A percentile compares a stretch with the other conserved stretches of the same genome.
Conservation (phyloP, 2,888 invertebrate species). For the Pardosa pseudoannulata region DNA sequence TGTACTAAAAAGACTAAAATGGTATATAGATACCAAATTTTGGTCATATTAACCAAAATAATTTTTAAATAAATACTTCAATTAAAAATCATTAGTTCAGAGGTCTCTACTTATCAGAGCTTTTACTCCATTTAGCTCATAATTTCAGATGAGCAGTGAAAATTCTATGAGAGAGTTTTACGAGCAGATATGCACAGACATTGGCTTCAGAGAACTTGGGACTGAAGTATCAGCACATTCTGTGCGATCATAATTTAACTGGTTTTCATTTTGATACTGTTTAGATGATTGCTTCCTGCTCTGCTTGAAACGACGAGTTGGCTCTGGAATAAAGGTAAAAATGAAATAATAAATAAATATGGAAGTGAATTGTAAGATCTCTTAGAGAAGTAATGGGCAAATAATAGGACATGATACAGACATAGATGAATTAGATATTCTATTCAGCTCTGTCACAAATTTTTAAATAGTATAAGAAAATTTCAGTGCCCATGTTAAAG, state of each 20-base stretch:
- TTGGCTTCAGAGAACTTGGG: slow-evolving; percentile 77
- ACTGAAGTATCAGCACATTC: slow-evolving; percentile 78
- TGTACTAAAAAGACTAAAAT: no score
- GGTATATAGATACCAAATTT: no score
- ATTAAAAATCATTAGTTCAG: background rate
- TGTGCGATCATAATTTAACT: slow-evolving; percentile 75
- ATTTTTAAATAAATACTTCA: no score
- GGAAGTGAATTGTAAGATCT: no score
- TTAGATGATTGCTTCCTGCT: slow-evolving; percentile 54
- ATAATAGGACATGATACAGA: no score
- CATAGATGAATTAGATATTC: no score
- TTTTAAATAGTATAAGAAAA: no score
- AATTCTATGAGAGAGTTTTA: slow-evolving; percentile 14
- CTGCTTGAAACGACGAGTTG: slow-evolving; percentile 35
- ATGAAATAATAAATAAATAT: no score
- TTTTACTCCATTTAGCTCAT: background rate
- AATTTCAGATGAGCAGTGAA: slow-evolving; percentile 22
- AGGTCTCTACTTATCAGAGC: background rate
- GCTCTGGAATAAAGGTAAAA: slow-evolving; percentile 31
- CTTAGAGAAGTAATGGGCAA: no score
- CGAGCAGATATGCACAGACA: slow-evolving; percentile 74
- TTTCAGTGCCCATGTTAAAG: no score
- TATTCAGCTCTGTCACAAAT: no score
- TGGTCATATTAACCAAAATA: no score
- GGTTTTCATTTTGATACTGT: slow-evolving; percentile 71